Evolutionary conservation across 2,113 vertebrate species (phyloP).

Genomic region (Elgaria multicarinata): DNA sequence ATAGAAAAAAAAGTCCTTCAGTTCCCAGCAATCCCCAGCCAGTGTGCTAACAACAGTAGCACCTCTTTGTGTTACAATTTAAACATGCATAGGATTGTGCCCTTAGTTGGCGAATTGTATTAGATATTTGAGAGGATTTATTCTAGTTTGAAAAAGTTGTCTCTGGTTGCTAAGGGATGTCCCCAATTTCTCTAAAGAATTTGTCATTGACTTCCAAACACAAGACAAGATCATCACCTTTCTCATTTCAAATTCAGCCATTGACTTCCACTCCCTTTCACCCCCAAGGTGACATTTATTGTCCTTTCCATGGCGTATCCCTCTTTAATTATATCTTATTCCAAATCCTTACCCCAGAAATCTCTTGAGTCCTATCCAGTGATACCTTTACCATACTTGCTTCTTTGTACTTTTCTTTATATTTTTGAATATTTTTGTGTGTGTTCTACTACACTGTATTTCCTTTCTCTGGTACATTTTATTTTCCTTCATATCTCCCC

Average conservation of each 20-base stretch:
- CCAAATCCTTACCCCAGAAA: background rate
- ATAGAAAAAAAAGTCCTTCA: no score
- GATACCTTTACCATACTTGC: background rate
- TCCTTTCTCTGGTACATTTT: background rate
- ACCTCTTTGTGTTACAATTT: no score
- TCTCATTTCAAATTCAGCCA: background rate
- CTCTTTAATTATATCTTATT: background rate
- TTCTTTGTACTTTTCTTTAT: background rate
- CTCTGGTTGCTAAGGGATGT: conserved; percentile 10
- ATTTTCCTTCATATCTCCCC: background rate
- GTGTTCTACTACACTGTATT: background rate
- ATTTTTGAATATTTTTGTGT: background rate
- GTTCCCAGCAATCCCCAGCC: no score
- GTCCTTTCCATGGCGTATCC: background rate
- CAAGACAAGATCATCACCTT: rapidly evolving
- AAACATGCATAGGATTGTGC: no score
- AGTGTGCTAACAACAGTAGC: no score
- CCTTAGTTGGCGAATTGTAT: background rate
- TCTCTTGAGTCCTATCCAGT: background rate
- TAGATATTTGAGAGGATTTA: background rate
- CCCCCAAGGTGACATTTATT: background rate
- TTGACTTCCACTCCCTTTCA: conserved; percentile 10
- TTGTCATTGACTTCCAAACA: background rate
- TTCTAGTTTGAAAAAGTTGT: background rate
- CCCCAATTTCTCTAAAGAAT: conserved; percentile 17